These are phyloP conservation scores for Falco punctatus DNA, from an alignment of 2,113 vertebrate species.

Conservation along the genomic window DNA sequence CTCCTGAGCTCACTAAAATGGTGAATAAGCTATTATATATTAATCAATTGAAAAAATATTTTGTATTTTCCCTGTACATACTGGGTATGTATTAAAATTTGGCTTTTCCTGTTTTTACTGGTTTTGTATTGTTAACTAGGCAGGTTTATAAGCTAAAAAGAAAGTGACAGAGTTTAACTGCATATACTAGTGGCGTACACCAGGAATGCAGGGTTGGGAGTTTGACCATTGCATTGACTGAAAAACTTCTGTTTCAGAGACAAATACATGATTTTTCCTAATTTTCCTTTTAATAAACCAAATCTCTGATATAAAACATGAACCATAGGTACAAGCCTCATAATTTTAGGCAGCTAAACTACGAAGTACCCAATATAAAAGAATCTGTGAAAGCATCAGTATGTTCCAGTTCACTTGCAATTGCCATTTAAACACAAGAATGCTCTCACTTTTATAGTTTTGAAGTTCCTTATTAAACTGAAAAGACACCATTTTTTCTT, in stretches of 20 bases:
- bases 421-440: too few species aligned
- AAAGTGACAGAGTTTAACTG: background rate
- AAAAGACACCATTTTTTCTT: too few species aligned
- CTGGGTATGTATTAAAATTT: background rate
- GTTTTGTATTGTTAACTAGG: background rate
- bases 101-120: background rate
- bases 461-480: too few species aligned
- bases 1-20: background rate
- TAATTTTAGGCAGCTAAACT: too few species aligned
- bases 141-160: background rate
- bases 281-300: too few species aligned
- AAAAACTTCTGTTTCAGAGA: background rate
- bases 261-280: too few species aligned
- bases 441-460: too few species aligned
- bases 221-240: background rate
- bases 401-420: too few species aligned
- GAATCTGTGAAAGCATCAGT: too few species aligned
- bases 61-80: background rate
- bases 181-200: background rate
- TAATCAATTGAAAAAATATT: background rate
- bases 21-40: background rate
- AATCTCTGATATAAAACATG: too few species aligned
- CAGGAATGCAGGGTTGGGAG: background rate
- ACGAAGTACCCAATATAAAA: too few species aligned
- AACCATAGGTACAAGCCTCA: too few species aligned